phyloP scores from a whole-genome alignment of 2,888 invertebrate genomes.

The Cantharis rustica region DNA sequence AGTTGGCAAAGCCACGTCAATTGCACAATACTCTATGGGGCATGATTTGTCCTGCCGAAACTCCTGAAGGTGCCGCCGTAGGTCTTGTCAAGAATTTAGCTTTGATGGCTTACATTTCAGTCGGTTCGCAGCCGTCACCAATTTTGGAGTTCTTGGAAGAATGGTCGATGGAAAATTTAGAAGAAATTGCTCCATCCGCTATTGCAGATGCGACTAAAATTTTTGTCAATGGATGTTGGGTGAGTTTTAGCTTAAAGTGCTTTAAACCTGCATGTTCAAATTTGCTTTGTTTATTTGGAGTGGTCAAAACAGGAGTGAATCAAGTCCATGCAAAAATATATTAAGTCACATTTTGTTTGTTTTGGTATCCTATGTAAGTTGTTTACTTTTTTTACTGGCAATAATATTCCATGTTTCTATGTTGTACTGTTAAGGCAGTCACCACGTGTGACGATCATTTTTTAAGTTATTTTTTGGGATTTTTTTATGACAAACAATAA shows the following conservation, averaged over 20 bases:
- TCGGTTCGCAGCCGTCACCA: constrained; percentile 98
- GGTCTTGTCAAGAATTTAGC: constrained; percentile 99
- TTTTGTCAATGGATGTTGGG: constrained; percentile 99
- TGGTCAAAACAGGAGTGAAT: too few species aligned
- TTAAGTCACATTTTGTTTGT: too few species aligned
- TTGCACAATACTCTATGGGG: constrained; percentile 99
- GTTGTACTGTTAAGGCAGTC: too few species aligned
- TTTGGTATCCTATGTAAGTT: too few species aligned
- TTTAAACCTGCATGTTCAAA: too few species aligned
- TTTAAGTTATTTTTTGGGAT: too few species aligned
- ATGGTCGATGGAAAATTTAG: constrained; percentile 99
- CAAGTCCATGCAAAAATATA: too few species aligned
- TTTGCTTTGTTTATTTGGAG: too few species aligned
- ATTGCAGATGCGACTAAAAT: constrained; percentile 99
- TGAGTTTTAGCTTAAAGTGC: constrained; percentile 47
- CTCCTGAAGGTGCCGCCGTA: constrained; percentile 96
- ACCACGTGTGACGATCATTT: too few species aligned
- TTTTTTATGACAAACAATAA: too few species aligned
- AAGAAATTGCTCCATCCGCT: constrained; percentile 99
- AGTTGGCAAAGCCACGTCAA: constrained; percentile 97
- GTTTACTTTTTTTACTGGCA: too few species aligned
- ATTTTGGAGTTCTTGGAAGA: constrained; percentile 99
- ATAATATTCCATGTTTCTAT: too few species aligned
- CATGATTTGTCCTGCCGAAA: constrained; percentile 99
- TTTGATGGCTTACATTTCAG: constrained; percentile 99